Conservation (phyloP, 2,113 vertebrate species). For the Struthio camelus region DNA sequence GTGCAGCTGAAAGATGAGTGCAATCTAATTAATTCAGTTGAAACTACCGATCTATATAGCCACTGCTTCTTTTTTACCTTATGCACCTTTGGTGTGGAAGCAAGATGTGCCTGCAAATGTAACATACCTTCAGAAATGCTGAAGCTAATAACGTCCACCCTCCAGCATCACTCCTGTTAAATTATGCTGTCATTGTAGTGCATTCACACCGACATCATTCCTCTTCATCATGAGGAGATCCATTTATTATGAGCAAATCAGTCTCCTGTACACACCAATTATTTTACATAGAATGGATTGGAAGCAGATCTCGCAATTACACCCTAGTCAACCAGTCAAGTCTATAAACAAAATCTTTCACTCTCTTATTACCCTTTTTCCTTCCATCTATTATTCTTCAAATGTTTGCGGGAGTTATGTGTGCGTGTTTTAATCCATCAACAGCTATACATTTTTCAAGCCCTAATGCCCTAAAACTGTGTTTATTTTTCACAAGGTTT, state of each 20-base stretch:
- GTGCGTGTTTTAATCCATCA: constrained; percentile 47
- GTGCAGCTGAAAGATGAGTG: neutral
- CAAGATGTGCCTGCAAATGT: neutral
- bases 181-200: constrained; percentile 54
- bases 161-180: constrained; percentile 25
- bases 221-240: constrained; percentile 15
- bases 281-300: constrained; percentile 70
- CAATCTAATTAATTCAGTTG: constrained; percentile 56
- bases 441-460: constrained; percentile 24
- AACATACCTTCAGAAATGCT: constrained; percentile 39
- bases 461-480: constrained; percentile 47
- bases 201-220: constrained; percentile 41
- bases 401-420: constrained; percentile 26
- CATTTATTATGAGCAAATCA: constrained; percentile 62
- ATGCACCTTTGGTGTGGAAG: neutral
- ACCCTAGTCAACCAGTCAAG: constrained; percentile 49
- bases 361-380: constrained; percentile 65
- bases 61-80: constrained; percentile 53
- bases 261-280: constrained; percentile 57
- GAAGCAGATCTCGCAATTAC: constrained; percentile 63
- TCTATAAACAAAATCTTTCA: constrained; percentile 68
- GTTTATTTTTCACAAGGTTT: constrained; percentile 37
- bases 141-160: constrained; percentile 42
- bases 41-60: constrained; percentile 14
- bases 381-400: constrained; percentile 54